Evolutionary conservation across 2,888 invertebrate species (phyloP).

Genomic region (Alloscopus bannaensis): DNA sequence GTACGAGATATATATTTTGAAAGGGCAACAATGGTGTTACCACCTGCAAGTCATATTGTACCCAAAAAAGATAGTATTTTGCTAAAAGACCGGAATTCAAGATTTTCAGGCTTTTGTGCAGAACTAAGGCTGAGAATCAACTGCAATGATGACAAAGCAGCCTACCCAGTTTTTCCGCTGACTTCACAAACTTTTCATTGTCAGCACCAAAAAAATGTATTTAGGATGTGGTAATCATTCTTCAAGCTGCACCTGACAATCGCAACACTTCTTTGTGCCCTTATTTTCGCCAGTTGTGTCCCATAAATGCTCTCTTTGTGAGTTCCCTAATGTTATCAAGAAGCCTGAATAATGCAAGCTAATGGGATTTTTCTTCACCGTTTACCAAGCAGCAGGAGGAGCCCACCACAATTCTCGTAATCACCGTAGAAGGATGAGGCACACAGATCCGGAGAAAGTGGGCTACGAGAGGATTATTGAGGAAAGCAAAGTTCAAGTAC

Average conservation of each 20-base stretch:
- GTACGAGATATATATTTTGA: too few species aligned
- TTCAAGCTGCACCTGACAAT: constrained; percentile 19
- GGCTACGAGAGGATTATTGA: neutral
- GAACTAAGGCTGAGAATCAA: too few species aligned
- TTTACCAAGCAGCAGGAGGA: neutral
- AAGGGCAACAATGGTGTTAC: too few species aligned
- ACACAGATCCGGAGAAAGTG: neutral
- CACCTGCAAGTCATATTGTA: too few species aligned
- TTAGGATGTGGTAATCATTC: constrained; percentile 16
- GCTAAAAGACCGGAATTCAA: too few species aligned
- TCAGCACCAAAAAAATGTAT: constrained; percentile 36
- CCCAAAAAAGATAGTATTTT: too few species aligned
- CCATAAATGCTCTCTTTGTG: too few species aligned
- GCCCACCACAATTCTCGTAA: too few species aligned
- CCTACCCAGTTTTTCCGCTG: constrained; percentile 7
- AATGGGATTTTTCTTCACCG: constrained; percentile 46
- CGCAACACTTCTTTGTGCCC: too few species aligned
- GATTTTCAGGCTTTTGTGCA: too few species aligned
- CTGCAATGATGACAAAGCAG: constrained; percentile 35
- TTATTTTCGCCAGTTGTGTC: too few species aligned
- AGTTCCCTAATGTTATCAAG: constrained; percentile 20
- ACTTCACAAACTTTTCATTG: constrained; percentile 25
- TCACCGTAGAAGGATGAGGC: neutral
- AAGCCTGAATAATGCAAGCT: constrained; percentile 49
- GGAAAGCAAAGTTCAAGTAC: constrained; percentile 13